Conservation (phyloP, 2,888 invertebrate species). For the Tetragonisca angustula region DNA sequence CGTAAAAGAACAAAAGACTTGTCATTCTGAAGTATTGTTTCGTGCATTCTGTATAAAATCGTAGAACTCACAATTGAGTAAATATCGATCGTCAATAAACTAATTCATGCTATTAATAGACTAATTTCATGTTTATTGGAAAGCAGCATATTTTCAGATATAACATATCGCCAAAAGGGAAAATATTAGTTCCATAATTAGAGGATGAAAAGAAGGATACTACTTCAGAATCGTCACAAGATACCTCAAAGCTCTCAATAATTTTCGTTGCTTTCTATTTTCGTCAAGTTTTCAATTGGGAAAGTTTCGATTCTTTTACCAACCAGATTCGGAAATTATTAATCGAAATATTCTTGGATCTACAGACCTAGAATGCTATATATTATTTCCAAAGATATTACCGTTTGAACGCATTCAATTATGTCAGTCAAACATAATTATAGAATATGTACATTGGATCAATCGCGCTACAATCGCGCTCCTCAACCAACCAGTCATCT, state of each 20-base stretch:
- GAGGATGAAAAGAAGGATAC: slow-evolving; percentile 4
- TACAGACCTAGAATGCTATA: background rate
- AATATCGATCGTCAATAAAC: too few relatives aligned
- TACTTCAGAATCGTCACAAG: slow-evolving; percentile 12
- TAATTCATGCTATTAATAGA: too few relatives aligned
- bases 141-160: too few relatives aligned
- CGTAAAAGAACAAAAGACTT: slow-evolving; percentile 8
- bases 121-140: too few relatives aligned
- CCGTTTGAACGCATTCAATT: background rate
- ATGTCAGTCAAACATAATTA: background rate
- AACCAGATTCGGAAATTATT: slow-evolving; percentile 22
- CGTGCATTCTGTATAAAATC: background rate
- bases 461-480: background rate
- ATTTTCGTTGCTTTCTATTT: slow-evolving; percentile 37
- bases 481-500: too few relatives aligned
- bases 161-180: background rate
- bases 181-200: background rate
- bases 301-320: slow-evolving; percentile 28
- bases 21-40: background rate
- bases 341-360: slow-evolving; percentile 18
- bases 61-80: background rate
- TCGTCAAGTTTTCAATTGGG: slow-evolving; percentile 30
- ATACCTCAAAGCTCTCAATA: slow-evolving; percentile 22
- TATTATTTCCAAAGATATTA: background rate
- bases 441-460: background rate